Evolutionary conservation across 2,888 invertebrate genomes (phyloP).

Genomic region (Balanococcus diminutus): DNA sequence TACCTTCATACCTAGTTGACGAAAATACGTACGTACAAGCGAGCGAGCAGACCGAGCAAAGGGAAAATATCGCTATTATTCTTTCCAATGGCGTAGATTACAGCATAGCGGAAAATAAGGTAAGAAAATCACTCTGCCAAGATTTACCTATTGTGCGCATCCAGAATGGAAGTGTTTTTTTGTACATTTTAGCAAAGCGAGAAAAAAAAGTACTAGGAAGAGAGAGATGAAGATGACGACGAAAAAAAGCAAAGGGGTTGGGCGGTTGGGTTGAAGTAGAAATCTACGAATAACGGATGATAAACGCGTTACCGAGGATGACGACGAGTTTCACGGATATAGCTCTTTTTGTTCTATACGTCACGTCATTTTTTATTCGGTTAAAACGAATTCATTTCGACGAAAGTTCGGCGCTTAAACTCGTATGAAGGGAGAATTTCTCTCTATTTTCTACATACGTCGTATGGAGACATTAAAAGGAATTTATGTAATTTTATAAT

Average conservation of each 20-base stretch:
- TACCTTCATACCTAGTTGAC: neutral
- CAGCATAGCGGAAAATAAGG: slow-evolving; percentile 14
- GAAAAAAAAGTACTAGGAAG: neutral
- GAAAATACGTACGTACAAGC: neutral
- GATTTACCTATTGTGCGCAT: slow-evolving; percentile 2
- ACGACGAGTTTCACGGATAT: neutral
- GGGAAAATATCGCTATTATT: neutral
- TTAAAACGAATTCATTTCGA: neutral
- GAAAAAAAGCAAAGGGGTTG: neutral
- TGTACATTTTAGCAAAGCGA: neutral
- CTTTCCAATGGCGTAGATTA: slow-evolving; percentile 7
- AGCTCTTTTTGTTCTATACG: neutral
- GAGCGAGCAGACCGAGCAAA: neutral
- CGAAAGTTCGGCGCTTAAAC: neutral
- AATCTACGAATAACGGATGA: neutral
- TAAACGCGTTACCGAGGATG: neutral
- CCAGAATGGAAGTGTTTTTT: neutral
- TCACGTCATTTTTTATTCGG: slow-evolving; percentile 1
- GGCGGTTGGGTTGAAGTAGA: neutral
- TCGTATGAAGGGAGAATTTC: neutral
- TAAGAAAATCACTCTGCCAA: slow-evolving; percentile 24
- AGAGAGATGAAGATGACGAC: neutral
- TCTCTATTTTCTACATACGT: too few species aligned
- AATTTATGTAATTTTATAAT: neutral
- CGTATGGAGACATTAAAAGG: neutral